Evolutionary conservation across 2,888 invertebrate species (phyloP).

Genomic region (Esperia sulphurella): DNA sequence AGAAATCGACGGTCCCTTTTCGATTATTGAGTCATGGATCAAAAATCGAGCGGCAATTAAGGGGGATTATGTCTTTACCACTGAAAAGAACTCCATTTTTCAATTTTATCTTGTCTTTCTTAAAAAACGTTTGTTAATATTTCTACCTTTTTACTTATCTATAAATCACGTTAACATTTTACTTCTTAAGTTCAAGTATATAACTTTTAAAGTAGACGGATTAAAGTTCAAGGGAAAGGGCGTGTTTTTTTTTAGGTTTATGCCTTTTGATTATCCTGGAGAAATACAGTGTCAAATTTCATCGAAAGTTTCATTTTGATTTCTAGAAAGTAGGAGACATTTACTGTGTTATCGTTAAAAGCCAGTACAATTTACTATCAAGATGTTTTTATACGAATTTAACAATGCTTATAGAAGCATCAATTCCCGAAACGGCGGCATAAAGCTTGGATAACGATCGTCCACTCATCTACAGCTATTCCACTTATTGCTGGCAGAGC

Average conservation of each 20-base stretch:
- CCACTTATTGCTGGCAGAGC: conserved; percentile 48
- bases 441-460: conserved; percentile 44
- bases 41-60: conserved; percentile 63
- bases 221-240: too few species aligned
- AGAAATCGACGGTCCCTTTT: conserved; percentile 63
- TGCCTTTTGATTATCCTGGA: too few species aligned
- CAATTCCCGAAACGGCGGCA: conserved; percentile 30
- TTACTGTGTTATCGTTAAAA: background rate
- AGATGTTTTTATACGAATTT: conserved; percentile 1
- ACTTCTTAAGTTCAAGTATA: too few species aligned
- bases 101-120: background rate
- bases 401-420: conserved; percentile 13
- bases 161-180: too few species aligned
- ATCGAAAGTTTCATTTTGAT: too few species aligned
- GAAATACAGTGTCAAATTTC: too few species aligned
- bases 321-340: background rate
- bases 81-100: conserved; percentile 10
- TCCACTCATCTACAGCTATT: conserved; percentile 47
- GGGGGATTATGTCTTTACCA: conserved; percentile 50
- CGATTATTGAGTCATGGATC: conserved; percentile 63
- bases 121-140: background rate
- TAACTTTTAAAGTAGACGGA: too few species aligned
- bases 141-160: too few species aligned
- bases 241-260: too few species aligned
- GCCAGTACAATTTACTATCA: background rate